Base-by-base conservation (phyloP, 2,797 vertebrate species). In the Sebastes trivittatus region DNA sequence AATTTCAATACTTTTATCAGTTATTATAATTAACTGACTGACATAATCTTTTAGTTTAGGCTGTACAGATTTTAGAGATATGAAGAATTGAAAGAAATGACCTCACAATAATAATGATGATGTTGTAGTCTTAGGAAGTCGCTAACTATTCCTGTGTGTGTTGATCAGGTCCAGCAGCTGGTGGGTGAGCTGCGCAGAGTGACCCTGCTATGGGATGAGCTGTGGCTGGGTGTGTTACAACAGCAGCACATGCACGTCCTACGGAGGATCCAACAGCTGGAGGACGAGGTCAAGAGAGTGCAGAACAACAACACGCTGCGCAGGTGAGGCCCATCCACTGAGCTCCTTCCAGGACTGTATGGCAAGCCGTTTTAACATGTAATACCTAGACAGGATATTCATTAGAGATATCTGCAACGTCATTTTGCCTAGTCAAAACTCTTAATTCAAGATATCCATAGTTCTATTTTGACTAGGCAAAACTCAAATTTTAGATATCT, bases 161-260 rank as follows among this genome's bases (percentile, higher is more conserved):
- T 68, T 34, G 36, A 0, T 0, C 91, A 99, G 98, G 98, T 99
- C 60, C 98, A 99, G 93, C 97, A 99, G 97, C 94, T 99, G 3
- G 98, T 99, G 85, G 97, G 97, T 0, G 98, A 99, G 92, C 94
- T 99, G 78, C 97, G 98, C 66, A 95, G 98, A 73, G 97, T 99
- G 34, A 99, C 98, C 0, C 94, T 99, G n/a, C 97, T 99, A 29
- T 99, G 98, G 98, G 98, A 99, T 38, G 98, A 99, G 7, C 96
- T 99, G 29, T 99, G 98, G 98, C 84, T 99, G 70, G 98, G 98
- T 0, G 98, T 99, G 22, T 73, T 99, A 2, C 95, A 99, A 78
- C 98, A 99, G 88, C 98, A 99, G 34, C 98, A 99, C 94, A 99
- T 99, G 98, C 97, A 98, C 0, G 98, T 99, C 23, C 94, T 99